A percentile compares a stretch with the other conserved stretches of the same genome.
Conservation (phyloP, 2,113 vertebrate species). For the Fregetta grallaria region DNA sequence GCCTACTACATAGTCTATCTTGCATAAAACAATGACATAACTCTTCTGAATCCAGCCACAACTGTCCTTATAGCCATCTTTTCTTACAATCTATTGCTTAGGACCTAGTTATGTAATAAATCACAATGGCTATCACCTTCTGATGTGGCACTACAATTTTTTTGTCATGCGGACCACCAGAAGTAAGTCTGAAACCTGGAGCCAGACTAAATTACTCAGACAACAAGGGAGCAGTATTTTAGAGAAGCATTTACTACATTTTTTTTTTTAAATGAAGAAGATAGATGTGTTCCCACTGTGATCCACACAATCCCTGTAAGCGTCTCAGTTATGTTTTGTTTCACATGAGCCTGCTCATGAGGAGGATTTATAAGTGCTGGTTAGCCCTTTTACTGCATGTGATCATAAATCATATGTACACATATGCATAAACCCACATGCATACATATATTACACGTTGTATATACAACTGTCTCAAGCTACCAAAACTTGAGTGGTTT, state of each 20-base stretch:
- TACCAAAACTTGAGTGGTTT: background rate
- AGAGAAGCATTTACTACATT: background rate
- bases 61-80: background rate
- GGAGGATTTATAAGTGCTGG: background rate
- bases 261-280: background rate
- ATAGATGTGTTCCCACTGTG: background rate
- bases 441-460: background rate
- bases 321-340: background rate
- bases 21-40: background rate
- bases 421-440: background rate
- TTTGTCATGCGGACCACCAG: background rate
- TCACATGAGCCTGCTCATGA: background rate
- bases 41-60: background rate
- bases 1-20: background rate
- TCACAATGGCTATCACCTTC: background rate
- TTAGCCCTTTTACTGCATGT: background rate
- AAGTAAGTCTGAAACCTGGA: background rate
- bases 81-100: background rate
- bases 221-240: conserved; percentile 21
- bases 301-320: background rate
- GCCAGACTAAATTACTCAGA: background rate
- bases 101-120: background rate
- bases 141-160: background rate
- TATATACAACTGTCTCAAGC: background rate
- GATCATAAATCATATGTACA: background rate